Evolutionary conservation across 2,113 vertebrate genomes (phyloP).

Genomic region (Aegithalos caudatus): DNA sequence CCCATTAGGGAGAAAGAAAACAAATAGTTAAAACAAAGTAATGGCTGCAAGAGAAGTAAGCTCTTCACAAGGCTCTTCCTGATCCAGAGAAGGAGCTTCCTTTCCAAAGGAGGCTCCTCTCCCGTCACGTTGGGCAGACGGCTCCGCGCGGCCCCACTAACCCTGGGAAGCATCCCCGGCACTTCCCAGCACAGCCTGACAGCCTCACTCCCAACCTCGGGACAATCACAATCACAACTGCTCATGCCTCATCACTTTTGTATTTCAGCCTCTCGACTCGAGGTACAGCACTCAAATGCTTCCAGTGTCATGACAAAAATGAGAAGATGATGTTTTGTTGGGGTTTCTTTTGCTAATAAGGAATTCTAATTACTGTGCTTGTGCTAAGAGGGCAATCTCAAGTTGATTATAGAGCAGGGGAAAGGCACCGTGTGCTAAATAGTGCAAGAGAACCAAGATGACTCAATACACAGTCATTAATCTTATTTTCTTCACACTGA

Average conservation of each 20-base stretch:
- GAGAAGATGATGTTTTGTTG: background rate
- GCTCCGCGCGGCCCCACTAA: accelerated
- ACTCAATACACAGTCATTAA: background rate
- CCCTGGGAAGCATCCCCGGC: background rate
- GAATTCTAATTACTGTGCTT: background rate
- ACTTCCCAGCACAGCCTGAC: background rate
- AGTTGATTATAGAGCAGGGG: background rate
- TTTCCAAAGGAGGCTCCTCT: background rate
- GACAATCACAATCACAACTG: background rate
- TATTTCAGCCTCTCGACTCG: background rate
- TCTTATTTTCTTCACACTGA: background rate
- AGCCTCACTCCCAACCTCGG: background rate
- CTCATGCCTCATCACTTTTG: background rate
- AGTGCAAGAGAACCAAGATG: background rate
- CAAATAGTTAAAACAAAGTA: constrained; percentile 53
- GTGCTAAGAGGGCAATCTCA: background rate
- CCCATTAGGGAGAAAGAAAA: constrained; percentile 59
- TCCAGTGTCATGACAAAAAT: background rate
- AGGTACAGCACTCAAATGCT: background rate
- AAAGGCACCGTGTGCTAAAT: background rate
- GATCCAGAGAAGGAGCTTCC: background rate
- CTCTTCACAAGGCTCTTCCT: background rate
- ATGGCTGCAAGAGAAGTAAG: background rate
- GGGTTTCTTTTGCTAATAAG: background rate
- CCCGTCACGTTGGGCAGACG: accelerated